Evolutionary conservation across 2,113 vertebrate species (phyloP), one percentile per base, ranked within the genome.

Genomic region (Nanorana parkeri): DNA sequence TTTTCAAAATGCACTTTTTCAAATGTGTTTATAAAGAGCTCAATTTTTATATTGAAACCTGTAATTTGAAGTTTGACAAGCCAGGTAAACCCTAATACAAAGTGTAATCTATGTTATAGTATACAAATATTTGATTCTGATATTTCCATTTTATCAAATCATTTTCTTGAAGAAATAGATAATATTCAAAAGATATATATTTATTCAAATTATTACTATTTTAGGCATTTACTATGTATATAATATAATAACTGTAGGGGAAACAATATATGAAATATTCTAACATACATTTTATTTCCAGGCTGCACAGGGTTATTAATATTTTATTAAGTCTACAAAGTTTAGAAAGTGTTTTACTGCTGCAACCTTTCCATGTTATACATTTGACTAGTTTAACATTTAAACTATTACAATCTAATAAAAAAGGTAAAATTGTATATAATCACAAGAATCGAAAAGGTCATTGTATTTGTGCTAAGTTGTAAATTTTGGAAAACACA

Each of bases 361-460:
- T 60, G 26, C 55, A 75, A 75, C 72, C 72, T 75, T 75, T 75
- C 55, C 21, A 15, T 60, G 61, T 75, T 75, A 21, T 75, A 75
- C 55, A 75, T 36, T 21, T 75, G 55, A 75, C 55, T 60, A 58
- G 56, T 15, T 60, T 75, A 60, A 75, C 72, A 75, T 75, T 75
- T 60, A 32, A 58, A 24, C 55, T 60, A 75, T 75, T 75, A 75
- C 52, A 61, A n/a, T 61, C 72, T 61, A 55, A 75, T 75, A 75
- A 41, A 54, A 75, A 32, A 58, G 3, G 21, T 29, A 29, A 29
- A 58, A 58, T 74, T 73, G n/a, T 58, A 56, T 75, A 54, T 75
- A 75, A 75, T 75, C 28, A 20, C 55, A 75, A 32, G 23, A 56
- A 75, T 60, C 19, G 24, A 75, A 75, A 75, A 75, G 72, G 55